Evolutionary conservation across 2,888 invertebrate genomes (phyloP).

Genomic region (Sipunculus nudus): DNA sequence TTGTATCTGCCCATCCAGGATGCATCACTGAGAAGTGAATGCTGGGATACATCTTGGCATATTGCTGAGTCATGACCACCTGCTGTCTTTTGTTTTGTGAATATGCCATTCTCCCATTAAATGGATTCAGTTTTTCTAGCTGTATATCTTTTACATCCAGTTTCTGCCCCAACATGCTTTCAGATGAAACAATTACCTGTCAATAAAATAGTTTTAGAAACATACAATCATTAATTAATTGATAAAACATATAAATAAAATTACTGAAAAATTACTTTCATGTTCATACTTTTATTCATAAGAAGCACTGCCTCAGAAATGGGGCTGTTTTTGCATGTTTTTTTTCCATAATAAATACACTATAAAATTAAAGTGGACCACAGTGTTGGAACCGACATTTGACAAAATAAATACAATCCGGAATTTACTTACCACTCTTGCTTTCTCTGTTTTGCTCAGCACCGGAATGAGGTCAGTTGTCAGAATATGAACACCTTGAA

Average conservation of each 20-base stretch:
- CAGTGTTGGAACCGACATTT: too few relatives aligned
- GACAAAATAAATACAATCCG: too few relatives aligned
- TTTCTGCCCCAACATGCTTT: slow-evolving; percentile 68
- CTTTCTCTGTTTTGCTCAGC: slow-evolving; percentile 57
- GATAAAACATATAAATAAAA: too few relatives aligned
- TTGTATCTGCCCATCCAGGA: slow-evolving; percentile 70
- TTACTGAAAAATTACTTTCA: too few relatives aligned
- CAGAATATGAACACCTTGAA: slow-evolving; percentile 64
- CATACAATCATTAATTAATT: too few relatives aligned
- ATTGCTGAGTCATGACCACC: slow-evolving; percentile 66
- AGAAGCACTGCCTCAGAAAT: too few relatives aligned
- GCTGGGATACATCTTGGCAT: slow-evolving; percentile 62
- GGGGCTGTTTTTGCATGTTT: too few relatives aligned
- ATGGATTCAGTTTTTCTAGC: slow-evolving; percentile 65
- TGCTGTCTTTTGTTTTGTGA: slow-evolving; percentile 69
- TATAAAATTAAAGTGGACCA: too few relatives aligned
- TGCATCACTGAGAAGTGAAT: slow-evolving; percentile 69
- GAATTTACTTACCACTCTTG: slow-evolving; percentile 59
- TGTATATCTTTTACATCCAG: slow-evolving; percentile 66
- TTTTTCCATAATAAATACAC: too few relatives aligned
- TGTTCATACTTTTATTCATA: too few relatives aligned
- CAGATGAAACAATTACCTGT: slow-evolving; percentile 68
- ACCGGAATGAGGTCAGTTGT: slow-evolving; percentile 64
- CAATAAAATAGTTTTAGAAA: too few relatives aligned
- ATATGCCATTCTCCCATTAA: slow-evolving; percentile 68